A percentile compares a stretch with the other conserved stretches of the same genome.
These are phyloP conservation scores for Cichlasoma orientale DNA, from an alignment of 2,797 vertebrate genomes.

Conservation along the genomic window DNA sequence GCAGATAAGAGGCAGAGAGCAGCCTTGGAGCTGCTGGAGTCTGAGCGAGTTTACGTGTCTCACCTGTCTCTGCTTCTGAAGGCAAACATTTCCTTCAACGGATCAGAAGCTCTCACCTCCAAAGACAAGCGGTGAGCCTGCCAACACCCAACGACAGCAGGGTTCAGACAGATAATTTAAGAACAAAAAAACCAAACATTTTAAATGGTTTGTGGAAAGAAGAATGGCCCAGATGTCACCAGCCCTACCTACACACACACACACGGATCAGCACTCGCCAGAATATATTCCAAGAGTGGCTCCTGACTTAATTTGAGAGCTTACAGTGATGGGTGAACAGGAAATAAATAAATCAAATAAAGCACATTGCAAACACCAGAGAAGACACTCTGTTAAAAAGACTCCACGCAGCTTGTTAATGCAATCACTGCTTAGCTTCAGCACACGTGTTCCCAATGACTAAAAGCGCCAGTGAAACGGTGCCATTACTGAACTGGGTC, in stretches of 20 bases:
- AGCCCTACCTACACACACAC: constrained; percentile 1
- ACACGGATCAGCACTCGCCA: neutral
- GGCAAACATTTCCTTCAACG: constrained; percentile 93
- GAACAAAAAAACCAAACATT: neutral
- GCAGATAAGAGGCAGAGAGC: constrained; percentile 91
- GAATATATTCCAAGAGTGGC: constrained; percentile 12
- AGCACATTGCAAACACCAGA: constrained; percentile 43
- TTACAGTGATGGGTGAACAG: constrained; percentile 38
- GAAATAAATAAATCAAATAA: constrained; percentile 68
- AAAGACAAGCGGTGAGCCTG: constrained; percentile 91
- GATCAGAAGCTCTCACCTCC: constrained; percentile 84
- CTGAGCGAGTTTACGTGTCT: constrained; percentile 94
- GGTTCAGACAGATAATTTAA: neutral
- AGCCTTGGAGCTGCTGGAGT: constrained; percentile 93
- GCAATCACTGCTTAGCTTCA: constrained; percentile 38
- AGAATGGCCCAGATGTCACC: neutral
- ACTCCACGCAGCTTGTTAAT: constrained; percentile 39
- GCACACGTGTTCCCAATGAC: constrained; percentile 55
- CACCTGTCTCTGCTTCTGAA: constrained; percentile 93
- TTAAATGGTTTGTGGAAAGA: neutral
- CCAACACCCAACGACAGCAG: neutral
- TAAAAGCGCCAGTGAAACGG: neutral
- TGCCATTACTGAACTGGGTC: neutral
- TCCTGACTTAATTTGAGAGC: constrained; percentile 48
- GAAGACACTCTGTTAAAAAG: constrained; percentile 17